These are phyloP conservation scores for Diuraphis noxia DNA, from an alignment of 1,140 invertebrate species.

Conservation along the genomic window DNA sequence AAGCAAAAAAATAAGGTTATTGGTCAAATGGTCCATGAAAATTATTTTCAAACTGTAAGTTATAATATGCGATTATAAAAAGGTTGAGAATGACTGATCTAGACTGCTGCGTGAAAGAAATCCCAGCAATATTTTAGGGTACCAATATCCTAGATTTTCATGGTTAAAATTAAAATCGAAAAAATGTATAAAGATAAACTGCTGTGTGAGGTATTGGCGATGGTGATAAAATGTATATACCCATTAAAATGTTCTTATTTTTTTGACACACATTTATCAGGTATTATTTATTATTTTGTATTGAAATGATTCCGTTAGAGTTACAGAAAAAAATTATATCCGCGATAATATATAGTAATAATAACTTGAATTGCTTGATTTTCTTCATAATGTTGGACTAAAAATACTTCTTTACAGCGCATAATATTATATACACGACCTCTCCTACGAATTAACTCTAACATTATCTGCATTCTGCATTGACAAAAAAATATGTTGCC, in stretches of 20 bases:
- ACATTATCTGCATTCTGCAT: not conserved
- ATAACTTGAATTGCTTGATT: not conserved
- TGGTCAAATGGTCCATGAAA: too few species aligned
- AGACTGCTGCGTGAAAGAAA: not conserved
- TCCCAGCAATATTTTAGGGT: not conserved
- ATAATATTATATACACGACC: not conserved
- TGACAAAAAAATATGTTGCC: not conserved
- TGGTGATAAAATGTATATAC: not conserved
- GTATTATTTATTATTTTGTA: constrained; percentile 4
- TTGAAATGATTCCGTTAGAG: not conserved
- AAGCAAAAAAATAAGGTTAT: too few species aligned
- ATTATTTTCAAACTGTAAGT: too few species aligned
- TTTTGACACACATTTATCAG: too few species aligned
- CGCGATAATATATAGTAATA: not conserved
- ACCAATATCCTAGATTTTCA: not conserved
- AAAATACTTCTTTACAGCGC: not conserved
- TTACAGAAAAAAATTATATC: not conserved
- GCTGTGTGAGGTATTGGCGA: not conserved
- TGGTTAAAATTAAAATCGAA: not conserved
- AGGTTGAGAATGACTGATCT: too few species aligned
- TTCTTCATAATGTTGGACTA: not conserved
- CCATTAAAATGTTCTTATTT: not conserved
- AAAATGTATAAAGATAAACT: not conserved
- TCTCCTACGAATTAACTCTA: not conserved
- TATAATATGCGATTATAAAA: too few species aligned